These are phyloP conservation scores for Gorsachius magnificus DNA, from an alignment of 2,797 vertebrate species.

Conservation along the genomic window DNA sequence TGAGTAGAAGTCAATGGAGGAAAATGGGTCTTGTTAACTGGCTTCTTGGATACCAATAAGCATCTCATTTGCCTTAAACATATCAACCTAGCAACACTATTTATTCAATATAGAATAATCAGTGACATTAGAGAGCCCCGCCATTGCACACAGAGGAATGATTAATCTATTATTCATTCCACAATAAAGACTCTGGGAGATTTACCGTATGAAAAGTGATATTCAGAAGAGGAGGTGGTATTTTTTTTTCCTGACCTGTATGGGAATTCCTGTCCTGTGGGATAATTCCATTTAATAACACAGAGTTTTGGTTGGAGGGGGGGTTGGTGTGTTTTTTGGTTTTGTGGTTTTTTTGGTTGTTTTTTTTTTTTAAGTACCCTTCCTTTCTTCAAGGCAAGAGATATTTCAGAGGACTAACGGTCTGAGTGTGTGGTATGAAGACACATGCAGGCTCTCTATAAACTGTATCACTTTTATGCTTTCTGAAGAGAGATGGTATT, in stretches of 20 bases:
- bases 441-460: background rate
- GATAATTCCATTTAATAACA: conserved; percentile 50
- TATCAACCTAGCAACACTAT: conserved; percentile 70
- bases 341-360: background rate
- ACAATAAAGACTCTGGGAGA: conserved; percentile 53
- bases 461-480: background rate
- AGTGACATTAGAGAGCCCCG: conserved; percentile 57
- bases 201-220: conserved; percentile 48
- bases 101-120: conserved; percentile 72
- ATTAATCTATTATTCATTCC: conserved; percentile 71
- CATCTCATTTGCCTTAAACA: conserved; percentile 72
- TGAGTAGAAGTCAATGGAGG: conserved; percentile 71
- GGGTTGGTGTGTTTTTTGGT: background rate
- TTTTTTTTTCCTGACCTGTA: conserved; percentile 26
- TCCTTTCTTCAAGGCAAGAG: background rate
- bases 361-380: background rate
- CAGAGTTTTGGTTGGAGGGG: background rate
- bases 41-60: conserved; percentile 72
- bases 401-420: background rate
- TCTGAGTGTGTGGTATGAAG: background rate
- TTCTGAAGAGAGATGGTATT: background rate
- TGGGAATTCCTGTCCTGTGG: conserved; percentile 37
- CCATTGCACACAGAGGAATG: conserved; percentile 55
- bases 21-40: conserved; percentile 71
- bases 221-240: conserved; percentile 14